Conservation (phyloP, 2,113 vertebrate species). For the Sinocyclocheilus anshuiensis region DNA sequence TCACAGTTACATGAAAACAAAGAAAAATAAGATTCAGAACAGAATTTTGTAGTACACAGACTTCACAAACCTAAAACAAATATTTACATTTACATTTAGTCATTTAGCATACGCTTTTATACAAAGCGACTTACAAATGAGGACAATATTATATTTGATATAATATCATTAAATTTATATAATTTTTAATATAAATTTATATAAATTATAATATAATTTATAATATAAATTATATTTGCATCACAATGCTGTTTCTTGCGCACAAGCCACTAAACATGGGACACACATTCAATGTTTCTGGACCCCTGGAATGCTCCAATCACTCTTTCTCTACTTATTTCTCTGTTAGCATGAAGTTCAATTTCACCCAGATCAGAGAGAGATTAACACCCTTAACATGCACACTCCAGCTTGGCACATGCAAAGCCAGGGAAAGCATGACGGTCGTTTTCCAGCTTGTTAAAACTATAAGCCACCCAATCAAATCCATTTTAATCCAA, state of each 20-base stretch:
- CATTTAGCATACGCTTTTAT: too few relatives aligned
- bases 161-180: too few relatives aligned
- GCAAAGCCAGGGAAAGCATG: slow-evolving; percentile 12
- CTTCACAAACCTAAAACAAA: not conserved
- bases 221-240: not conserved
- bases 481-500: slow-evolving; percentile 35
- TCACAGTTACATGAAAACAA: not conserved
- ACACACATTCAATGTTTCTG: not conserved
- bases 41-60: not conserved
- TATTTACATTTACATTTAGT: not conserved
- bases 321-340: not conserved
- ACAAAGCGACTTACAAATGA: too few relatives aligned
- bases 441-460: not conserved
- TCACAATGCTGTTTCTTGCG: not conserved
- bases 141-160: too few relatives aligned
- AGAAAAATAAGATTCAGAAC: not conserved
- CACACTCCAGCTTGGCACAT: not conserved
- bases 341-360: slow-evolving; percentile 17
- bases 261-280: not conserved
- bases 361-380: slow-evolving; percentile 44
- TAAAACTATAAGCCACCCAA: slow-evolving; percentile 44
- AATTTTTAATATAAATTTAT: too few relatives aligned
- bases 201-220: too few relatives aligned
- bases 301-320: not conserved
- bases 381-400: slow-evolving; percentile 47